phyloP scores from a whole-genome alignment of 64 coral and sea anemone genomes.

The Anthopleura sola region DNA sequence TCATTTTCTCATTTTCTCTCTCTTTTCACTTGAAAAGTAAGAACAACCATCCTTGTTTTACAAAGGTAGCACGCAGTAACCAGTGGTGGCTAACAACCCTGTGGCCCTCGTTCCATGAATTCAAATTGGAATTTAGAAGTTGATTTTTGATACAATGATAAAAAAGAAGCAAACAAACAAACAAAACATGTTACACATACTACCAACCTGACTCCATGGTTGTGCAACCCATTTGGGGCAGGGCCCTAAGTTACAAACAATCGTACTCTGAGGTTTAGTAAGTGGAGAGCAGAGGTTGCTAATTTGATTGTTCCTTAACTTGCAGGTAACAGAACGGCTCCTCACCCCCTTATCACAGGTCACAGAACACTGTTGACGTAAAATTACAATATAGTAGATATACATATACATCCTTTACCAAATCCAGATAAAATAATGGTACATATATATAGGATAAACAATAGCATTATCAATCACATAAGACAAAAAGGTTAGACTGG shows the following conservation, averaged over 20 bases:
- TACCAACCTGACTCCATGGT: constrained; percentile 55
- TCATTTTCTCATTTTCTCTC: too few relatives aligned
- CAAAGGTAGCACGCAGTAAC: too few relatives aligned
- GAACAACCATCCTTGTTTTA: too few relatives aligned
- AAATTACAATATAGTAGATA: neutral
- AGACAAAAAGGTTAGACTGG: too few relatives aligned
- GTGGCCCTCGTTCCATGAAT: too few relatives aligned
- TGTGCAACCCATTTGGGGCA: constrained; percentile 59
- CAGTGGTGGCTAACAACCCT: too few relatives aligned
- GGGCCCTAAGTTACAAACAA: constrained; percentile 40
- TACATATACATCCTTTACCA: neutral
- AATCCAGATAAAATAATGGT: too few relatives aligned
- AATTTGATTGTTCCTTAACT: neutral
- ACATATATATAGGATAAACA: too few relatives aligned
- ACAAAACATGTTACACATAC: neutral
- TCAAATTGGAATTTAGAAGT: too few relatives aligned
- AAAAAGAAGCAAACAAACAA: neutral
- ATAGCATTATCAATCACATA: too few relatives aligned
- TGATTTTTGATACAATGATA: too few relatives aligned
- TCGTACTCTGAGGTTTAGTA: constrained; percentile 17
- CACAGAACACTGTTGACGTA: constrained; percentile 39
- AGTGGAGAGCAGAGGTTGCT: constrained; percentile 12
- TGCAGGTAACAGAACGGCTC: constrained; percentile 19
- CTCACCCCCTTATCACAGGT: constrained; percentile 36
- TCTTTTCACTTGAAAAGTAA: too few relatives aligned